Evolutionary conservation across 2,797 vertebrate species (phyloP), one percentile per base, ranked within the genome.

Genomic region (Benthosema pterotum): DNA sequence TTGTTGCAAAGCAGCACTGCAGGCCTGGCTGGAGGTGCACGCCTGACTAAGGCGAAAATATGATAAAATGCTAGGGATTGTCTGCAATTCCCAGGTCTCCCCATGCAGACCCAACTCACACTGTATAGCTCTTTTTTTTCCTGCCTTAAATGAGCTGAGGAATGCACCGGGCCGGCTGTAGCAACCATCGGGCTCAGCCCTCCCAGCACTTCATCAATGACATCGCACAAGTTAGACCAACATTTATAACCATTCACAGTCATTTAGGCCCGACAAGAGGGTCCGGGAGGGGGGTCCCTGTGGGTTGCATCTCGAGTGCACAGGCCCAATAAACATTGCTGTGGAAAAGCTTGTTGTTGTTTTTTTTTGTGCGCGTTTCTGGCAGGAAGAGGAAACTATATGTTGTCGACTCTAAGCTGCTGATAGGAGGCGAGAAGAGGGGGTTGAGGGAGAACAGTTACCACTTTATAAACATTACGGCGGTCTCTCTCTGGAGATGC

Each of bases 391-490:
- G 48, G 49, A n/a, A 38, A 32, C 16, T 17, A 42, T 46, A 2
- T 13, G 16, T 38, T 50, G 47, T 51, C 19, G 52, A 46, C 56
- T 50, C 68, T 72, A 50, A 49, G 71, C 52, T 65, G n/a, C 65
- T 81, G 79, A 83, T 71, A 62, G 59, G 59, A 3, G 42, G 55
- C 63, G 63, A 69, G 58, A 52, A 66, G 63, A 63, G 70, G 55
- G 59, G 63, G 74, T n/a, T 65, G 52, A 61, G 73, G 77, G 52
- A 56, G 70, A 60, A 63, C 50, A 56, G 73, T 88, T 86, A 83
- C 79, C 80, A 83, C 90, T 92, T 91, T 86, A 85, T 86, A 88
- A 92, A 92, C 89, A 89, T 90, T 87, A 79, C 77, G 14, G 25
- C 11, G 59, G 77, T 86, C 88, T 87, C 88, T 87, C 84, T 54